Evolutionary conservation across 1,140 invertebrate species (phyloP), one percentile per base, ranked within the genome.

Genomic region (Pentalonia nigronervosa): DNA sequence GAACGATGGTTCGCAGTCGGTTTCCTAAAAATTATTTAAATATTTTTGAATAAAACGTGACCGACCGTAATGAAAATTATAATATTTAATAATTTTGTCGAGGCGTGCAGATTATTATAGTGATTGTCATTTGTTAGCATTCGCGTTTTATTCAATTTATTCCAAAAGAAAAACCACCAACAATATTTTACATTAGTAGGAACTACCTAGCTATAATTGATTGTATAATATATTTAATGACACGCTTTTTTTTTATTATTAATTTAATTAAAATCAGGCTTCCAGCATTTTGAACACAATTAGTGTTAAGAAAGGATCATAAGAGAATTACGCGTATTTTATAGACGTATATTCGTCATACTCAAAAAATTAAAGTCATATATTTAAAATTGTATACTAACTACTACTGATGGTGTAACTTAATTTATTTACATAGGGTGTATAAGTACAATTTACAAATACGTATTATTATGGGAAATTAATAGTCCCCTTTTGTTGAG

Each of bases 41-140:
- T 86, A 86, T 25, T 86, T 86, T 86, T 41, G 25, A 86, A 45
- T 45, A 86, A 41, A 86, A 45, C 23, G 21, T 41, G 25, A 45
- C 41, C 83, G 83, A 45, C 81, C 36, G 34, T 41, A 23, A 83
- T 21, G 36, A 34, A 21, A 41, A 83, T 83, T 86, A 45, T 76
- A 76, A 76, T 76, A 76, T 76, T 76, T 76, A 17, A 76, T 76
- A n/a, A n/a, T n/a, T 76, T 76, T 76, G 60, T 76, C 60, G 60
- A 76, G 60, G 14, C 30, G 14, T 76, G 14, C 60, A 76, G 14
- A 76, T 76, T 76, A 30, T 76, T 76, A n/a, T 76, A 67, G 60
- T 3, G n/a, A 67, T n/a, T n/a, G 60, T 76, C 30, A 34, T 76
- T 76, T n/a, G 60, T 76, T 14, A 76, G 60, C 60, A 0, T 76